phyloP scores from a whole-genome alignment of 1,140 invertebrate genomes.

The Ptiloglossa arizonensis region DNA sequence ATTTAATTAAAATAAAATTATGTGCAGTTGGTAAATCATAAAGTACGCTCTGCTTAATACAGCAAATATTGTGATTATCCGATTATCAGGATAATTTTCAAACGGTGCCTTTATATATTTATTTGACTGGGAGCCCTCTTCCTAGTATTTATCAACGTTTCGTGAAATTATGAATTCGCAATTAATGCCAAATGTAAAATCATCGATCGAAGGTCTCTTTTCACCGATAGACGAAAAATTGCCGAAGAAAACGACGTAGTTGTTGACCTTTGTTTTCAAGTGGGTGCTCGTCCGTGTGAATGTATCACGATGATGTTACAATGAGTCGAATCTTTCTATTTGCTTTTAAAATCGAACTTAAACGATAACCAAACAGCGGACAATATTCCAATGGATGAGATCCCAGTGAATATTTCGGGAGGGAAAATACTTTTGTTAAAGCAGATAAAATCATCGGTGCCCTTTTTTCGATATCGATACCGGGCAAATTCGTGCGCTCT shows the following conservation, averaged over 20 bases:
- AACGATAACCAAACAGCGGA: slow-evolving; percentile 41
- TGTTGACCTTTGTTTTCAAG: neutral
- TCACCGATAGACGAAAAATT: no score
- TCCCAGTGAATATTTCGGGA: slow-evolving; percentile 13
- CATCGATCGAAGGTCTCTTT: no score
- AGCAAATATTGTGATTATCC: no score
- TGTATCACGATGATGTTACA: neutral
- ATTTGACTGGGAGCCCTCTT: no score
- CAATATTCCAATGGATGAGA: slow-evolving; percentile 27
- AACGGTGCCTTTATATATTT: no score
- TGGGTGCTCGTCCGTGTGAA: neutral
- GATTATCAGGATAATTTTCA: neutral
- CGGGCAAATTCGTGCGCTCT: neutral
- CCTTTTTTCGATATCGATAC: slow-evolving; percentile 21
- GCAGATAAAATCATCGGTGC: slow-evolving; percentile 18
- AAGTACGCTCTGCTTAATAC: no score
- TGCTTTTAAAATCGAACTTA: slow-evolving; percentile 40
- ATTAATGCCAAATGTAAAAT: no score
- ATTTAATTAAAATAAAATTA: neutral
- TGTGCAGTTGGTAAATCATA: no score
- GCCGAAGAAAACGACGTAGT: neutral
- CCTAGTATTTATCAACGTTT: no score
- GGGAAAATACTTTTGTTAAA: slow-evolving; percentile 54
- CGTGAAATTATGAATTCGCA: no score
- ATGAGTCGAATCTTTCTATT: slow-evolving; percentile 1